These are phyloP conservation scores for Pseudomyrmex pallidus DNA, from an alignment of 1,140 invertebrate genomes.

Conservation along the genomic window DNA sequence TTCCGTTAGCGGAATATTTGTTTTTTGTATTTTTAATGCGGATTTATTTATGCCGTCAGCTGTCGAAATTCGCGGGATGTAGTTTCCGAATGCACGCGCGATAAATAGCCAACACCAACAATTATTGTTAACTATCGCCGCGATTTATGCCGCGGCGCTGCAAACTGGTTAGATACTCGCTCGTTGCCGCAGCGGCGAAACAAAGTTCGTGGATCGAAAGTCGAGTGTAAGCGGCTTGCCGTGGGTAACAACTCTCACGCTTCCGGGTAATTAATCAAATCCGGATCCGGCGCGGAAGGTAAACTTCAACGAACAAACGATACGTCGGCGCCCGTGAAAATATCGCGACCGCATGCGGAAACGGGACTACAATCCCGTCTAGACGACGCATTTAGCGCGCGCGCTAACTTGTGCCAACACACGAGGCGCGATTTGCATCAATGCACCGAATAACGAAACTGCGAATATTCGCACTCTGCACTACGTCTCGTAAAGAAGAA, in stretches of 20 bases:
- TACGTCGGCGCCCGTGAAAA: conserved; percentile 62
- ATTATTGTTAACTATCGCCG: conserved; percentile 47
- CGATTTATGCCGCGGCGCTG: conserved; percentile 39
- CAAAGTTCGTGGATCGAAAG: conserved; percentile 77
- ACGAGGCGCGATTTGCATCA: conserved; percentile 13
- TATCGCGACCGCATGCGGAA: conserved; percentile 71
- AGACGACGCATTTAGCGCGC: conserved; percentile 40
- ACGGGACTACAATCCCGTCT: conserved; percentile 59
- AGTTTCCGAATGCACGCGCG: conserved; percentile 16
- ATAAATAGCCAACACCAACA: conserved; percentile 37
- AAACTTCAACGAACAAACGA: conserved; percentile 74
- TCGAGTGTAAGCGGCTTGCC: conserved; percentile 59
- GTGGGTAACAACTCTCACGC: conserved; percentile 67
- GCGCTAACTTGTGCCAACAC: conserved; percentile 27
- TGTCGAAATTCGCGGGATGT: too few species aligned
- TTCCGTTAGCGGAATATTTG: too few species aligned
- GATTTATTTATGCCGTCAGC: too few species aligned
- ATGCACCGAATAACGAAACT: background rate
- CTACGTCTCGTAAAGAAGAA: too few species aligned
- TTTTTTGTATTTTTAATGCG: too few species aligned
- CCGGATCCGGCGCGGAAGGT: conserved; percentile 59
- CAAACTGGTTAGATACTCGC: conserved; percentile 52
- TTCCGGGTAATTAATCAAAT: conserved; percentile 74
- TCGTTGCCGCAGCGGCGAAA: conserved; percentile 59
- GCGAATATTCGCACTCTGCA: background rate